Conservation (phyloP, 2,113 vertebrate genomes). For the Tupaia tana region DNA sequence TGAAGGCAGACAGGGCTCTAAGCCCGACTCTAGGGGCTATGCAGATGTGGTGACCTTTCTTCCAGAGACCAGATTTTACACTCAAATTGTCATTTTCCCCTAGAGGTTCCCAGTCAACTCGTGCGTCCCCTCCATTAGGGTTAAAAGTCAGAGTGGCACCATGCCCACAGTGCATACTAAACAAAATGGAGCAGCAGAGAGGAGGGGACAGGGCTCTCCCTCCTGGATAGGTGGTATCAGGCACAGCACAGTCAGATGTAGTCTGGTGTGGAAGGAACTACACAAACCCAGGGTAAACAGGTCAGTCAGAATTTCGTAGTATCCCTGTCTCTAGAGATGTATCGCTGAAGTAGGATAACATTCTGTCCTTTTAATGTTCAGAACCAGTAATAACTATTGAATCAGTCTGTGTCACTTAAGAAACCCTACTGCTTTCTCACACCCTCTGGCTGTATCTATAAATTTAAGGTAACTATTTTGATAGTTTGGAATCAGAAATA, state of each 20-base stretch:
- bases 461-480: not conserved
- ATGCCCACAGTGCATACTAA: slow-evolving; percentile 91
- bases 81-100: slow-evolving; percentile 96
- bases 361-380: slow-evolving; percentile 3
- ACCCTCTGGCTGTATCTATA: not conserved
- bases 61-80: slow-evolving; percentile 96
- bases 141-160: slow-evolving; percentile 92
- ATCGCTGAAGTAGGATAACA: not conserved
- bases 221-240: slow-evolving; percentile 56
- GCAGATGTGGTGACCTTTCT: slow-evolving; percentile 98
- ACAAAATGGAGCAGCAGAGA: slow-evolving; percentile 87
- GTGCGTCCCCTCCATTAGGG: slow-evolving; percentile 86
- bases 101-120: slow-evolving; percentile 88
- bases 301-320: not conserved
- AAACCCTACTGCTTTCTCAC: not conserved
- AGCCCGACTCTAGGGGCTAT: slow-evolving; percentile 95
- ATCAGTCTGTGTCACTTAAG: not conserved
- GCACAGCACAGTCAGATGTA: not conserved
- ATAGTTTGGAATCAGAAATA: not conserved
- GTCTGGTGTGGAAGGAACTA: not conserved
- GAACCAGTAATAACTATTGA: not conserved
- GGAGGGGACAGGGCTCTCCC: slow-evolving; percentile 74
- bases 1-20: slow-evolving; percentile 91
- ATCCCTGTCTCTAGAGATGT: not conserved
- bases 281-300: not conserved